phyloP scores from a whole-genome alignment of 2,888 invertebrate species.

The Danaus chrysippus region DNA sequence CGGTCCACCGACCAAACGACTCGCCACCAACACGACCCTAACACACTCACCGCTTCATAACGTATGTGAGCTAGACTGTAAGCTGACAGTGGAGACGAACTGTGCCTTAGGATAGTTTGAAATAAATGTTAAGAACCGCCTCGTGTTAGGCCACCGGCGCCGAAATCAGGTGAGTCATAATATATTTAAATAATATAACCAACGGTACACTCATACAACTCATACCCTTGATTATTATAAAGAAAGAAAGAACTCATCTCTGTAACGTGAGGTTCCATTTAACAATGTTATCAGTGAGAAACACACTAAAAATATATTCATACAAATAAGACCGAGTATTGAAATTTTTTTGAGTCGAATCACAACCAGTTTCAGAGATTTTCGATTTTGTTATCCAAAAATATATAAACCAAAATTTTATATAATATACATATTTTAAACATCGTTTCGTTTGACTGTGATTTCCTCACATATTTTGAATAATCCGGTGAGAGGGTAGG shows the following conservation, averaged over 20 bases:
- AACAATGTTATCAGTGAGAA: no score
- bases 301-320: no score
- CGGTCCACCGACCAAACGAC: conserved; percentile 70
- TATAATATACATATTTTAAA: no score
- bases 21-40: conserved; percentile 36
- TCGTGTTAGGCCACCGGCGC: conserved; percentile 39
- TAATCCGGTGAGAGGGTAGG: background rate
- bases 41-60: conserved; percentile 54
- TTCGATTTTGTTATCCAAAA: no score
- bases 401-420: no score
- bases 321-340: no score
- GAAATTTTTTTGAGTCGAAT: no score
- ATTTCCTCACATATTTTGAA: background rate
- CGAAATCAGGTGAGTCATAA: conserved; percentile 56
- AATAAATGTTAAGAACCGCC: conserved; percentile 48
- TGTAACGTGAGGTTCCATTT: no score
- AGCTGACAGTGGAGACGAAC: conserved; percentile 44
- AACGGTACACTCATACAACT: conserved; percentile 7
- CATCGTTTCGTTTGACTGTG: background rate
- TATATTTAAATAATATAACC: conserved; percentile 23
- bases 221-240: no score
- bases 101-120: conserved; percentile 49
- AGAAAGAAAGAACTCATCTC: no score
- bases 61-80: conserved; percentile 63
- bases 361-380: no score